Conservation (phyloP, 2,888 invertebrate genomes). For the Morinoia aosen region DNA sequence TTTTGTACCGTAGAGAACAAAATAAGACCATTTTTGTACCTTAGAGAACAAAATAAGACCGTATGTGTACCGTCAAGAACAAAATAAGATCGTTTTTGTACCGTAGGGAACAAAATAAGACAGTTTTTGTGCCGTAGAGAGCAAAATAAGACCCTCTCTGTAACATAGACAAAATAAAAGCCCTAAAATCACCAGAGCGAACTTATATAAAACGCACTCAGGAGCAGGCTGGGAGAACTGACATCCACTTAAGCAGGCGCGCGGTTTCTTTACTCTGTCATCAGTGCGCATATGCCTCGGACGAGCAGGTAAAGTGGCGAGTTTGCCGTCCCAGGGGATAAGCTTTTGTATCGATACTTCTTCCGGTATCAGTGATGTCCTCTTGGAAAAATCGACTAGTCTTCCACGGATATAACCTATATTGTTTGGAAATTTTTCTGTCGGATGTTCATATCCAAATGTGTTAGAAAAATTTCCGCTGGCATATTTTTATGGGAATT, state of each 20-base stretch:
- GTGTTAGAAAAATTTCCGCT: too few relatives aligned
- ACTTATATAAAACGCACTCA: not conserved
- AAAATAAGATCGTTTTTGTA: too few relatives aligned
- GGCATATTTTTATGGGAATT: too few relatives aligned
- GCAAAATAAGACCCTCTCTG: not conserved
- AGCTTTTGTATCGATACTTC: not conserved
- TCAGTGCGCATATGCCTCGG: not conserved
- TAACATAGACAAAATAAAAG: not conserved
- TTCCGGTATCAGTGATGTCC: not conserved
- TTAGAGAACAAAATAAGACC: too few relatives aligned
- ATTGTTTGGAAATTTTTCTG: not conserved
- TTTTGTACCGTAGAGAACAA: too few relatives aligned
- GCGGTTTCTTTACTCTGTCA: constrained; percentile 23
- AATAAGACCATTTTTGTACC: too few relatives aligned
- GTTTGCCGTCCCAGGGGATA: not conserved
- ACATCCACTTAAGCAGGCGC: not conserved
- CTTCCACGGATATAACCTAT: not conserved
- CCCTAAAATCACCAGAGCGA: not conserved
- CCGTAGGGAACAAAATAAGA: too few relatives aligned
- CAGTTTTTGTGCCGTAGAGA: too few relatives aligned
- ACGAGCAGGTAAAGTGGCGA: not conserved
- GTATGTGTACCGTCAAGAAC: too few relatives aligned
- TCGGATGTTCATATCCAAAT: not conserved
- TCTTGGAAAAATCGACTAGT: not conserved
- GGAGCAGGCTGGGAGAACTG: not conserved